phyloP scores from a whole-genome alignment of 2,797 vertebrate species.

The Sebastes hubbsi region DNA sequence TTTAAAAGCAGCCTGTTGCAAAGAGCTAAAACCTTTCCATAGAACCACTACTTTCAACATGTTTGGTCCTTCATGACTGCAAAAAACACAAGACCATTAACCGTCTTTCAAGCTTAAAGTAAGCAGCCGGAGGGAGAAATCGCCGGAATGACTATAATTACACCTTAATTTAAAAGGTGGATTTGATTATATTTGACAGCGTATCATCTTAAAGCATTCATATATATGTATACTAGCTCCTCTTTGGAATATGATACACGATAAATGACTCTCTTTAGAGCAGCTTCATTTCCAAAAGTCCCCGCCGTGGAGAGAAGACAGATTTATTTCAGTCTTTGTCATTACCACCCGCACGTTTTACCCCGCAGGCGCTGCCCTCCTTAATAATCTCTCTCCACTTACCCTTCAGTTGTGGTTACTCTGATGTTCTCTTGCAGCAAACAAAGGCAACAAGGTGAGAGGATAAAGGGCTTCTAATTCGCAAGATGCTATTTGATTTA shows the following conservation, averaged over 20 bases:
- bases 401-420: slow-evolving; percentile 32
- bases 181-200: slow-evolving; percentile 12
- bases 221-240: not conserved
- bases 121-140: slow-evolving; percentile 2
- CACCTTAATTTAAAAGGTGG: slow-evolving; percentile 40
- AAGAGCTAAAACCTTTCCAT: not conserved
- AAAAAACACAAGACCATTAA: not conserved
- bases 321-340: slow-evolving; percentile 15
- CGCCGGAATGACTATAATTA: slow-evolving; percentile 31
- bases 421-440: slow-evolving; percentile 22
- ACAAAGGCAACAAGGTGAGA: slow-evolving; percentile 21
- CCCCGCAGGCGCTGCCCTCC: not conserved
- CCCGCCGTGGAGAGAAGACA: slow-evolving; percentile 4
- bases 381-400: slow-evolving; percentile 10
- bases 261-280: slow-evolving; percentile 32
- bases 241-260: slow-evolving; percentile 56
- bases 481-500: slow-evolving; percentile 4
- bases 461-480: not conserved
- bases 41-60: not conserved
- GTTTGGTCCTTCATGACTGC: not conserved
- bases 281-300: slow-evolving; percentile 33
- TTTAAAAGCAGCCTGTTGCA: not conserved
- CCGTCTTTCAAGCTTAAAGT: not conserved
- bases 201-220: slow-evolving; percentile 7
- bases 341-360: not conserved